These are phyloP conservation scores for Brachypodius melanocephalos DNA, from an alignment of 2,113 vertebrate species.

Conservation along the genomic window DNA sequence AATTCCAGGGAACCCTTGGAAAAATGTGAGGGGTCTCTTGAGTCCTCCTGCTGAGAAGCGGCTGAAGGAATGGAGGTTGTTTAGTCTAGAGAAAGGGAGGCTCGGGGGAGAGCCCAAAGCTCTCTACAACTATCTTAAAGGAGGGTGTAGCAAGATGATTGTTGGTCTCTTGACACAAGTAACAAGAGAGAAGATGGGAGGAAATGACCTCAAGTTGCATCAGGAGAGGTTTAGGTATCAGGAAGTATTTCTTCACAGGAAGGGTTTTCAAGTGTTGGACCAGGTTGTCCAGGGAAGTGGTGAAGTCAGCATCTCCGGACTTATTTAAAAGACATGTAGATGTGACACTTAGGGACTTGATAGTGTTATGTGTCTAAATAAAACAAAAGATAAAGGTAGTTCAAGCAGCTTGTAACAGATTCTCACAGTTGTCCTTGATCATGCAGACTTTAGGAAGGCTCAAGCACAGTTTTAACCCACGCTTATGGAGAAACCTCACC, in stretches of 20 bases:
- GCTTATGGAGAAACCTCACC: neutral
- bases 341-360: neutral
- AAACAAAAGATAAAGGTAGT: neutral
- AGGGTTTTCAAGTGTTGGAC: neutral
- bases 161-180: neutral
- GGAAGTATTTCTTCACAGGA: neutral
- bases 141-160: neutral
- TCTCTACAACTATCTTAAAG: neutral
- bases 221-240: neutral
- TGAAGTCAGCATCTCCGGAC: neutral
- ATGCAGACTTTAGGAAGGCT: neutral
- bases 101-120: neutral
- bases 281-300: neutral
- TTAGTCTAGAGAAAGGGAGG: neutral
- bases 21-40: neutral
- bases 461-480: neutral
- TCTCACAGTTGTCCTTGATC: neutral
- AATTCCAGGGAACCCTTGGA: neutral
- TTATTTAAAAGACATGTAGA: neutral
- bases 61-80: neutral
- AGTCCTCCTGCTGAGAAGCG: neutral
- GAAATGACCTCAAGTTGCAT: neutral
- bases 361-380: neutral
- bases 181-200: neutral
- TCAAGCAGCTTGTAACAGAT: neutral